Evolutionary conservation across 64 coral and sea anemone genomes (phyloP), one percentile per base, ranked within the genome.

Genomic region (Cladopsammia gracilis): DNA sequence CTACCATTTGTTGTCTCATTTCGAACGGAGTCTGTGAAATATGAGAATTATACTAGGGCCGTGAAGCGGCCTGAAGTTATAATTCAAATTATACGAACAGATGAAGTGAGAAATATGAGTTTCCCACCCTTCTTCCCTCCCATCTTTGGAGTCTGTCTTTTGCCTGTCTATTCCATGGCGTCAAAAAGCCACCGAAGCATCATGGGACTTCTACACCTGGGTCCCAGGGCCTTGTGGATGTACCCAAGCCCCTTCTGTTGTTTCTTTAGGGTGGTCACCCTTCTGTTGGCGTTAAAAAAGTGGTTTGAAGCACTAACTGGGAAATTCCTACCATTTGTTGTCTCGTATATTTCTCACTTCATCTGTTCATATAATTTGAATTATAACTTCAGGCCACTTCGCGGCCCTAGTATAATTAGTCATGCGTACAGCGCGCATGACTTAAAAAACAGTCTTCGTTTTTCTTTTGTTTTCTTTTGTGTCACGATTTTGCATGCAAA

Each of bases 301-400:
- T 4, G 70, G 26, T 72, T 72, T 5, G 42, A 72, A 24, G n/a
- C 70, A 76, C 73, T 76, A 76, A 76, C 18, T 16, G 46, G 48
- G 73, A 76, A 76, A 51, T 76, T 48, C 73, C 73, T 76, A 53
- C 46, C 45, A 76, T 76, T 76, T 66, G 62, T 66, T 66, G 62
- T 66, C 62, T 66, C 62, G 8, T 66, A 66, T 66, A 66, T 66
- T 66, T 66, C 62, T 66, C 62, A 66, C 62, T 66, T 66, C 62
- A 18, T 66, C 62, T 22, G 62, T 66, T 61, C 58, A 34, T 34
- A 34, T 34, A 34, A 34, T 34, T 34, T 34, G 34, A 34, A 34
- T 34, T 34, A 34, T 34, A 34, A 34, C 34, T 34, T 34, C 34
- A 34, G 34, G 34, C 34, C 34, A 2, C 34, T 34, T 34, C 34